Conservation (phyloP, 2,113 vertebrate species). For the Halichoeres trimaculatus region DNA sequence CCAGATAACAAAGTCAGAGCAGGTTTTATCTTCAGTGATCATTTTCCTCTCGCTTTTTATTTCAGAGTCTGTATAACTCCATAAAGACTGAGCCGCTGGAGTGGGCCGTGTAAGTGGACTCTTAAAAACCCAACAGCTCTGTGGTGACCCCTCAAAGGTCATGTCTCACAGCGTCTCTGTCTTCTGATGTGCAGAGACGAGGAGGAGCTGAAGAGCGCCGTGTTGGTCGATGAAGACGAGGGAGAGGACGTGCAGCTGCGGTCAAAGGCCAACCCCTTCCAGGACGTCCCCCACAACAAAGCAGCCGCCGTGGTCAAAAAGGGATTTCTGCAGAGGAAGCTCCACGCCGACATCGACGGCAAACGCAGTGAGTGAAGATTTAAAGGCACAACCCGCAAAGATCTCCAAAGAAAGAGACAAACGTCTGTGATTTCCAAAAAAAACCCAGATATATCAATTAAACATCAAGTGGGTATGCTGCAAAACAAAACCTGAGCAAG, state of each 20-base stretch:
- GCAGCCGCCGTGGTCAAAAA: slow-evolving; percentile 84
- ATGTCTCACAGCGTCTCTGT: not conserved
- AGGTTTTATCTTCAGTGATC: not conserved
- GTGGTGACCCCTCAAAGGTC: not conserved
- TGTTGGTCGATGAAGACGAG: slow-evolving; percentile 63
- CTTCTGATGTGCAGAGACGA: slow-evolving; percentile 80
- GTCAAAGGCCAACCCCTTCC: slow-evolving; percentile 86
- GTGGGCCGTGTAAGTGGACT: slow-evolving; percentile 86
- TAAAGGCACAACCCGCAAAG: no score
- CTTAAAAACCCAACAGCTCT: not conserved
- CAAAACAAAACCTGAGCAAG: no score
- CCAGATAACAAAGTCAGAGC: not conserved
- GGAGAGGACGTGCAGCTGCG: slow-evolving; percentile 57
- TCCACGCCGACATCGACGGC: slow-evolving; percentile 89
- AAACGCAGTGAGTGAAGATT: slow-evolving; percentile 88
- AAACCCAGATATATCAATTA: no score
- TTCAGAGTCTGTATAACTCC: slow-evolving; percentile 87
- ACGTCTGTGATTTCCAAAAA: no score
- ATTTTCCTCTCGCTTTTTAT: slow-evolving; percentile 23
- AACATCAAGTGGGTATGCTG: no score
- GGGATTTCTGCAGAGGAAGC: slow-evolving; percentile 88
- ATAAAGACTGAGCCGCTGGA: slow-evolving; percentile 89
- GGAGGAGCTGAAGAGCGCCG: slow-evolving; percentile 75
- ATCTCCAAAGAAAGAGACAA: no score
- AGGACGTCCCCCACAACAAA: slow-evolving; percentile 84